These are phyloP conservation scores for Drosophila kikkawai DNA, from an alignment of 1,140 invertebrate species.

Conservation along the genomic window DNA sequence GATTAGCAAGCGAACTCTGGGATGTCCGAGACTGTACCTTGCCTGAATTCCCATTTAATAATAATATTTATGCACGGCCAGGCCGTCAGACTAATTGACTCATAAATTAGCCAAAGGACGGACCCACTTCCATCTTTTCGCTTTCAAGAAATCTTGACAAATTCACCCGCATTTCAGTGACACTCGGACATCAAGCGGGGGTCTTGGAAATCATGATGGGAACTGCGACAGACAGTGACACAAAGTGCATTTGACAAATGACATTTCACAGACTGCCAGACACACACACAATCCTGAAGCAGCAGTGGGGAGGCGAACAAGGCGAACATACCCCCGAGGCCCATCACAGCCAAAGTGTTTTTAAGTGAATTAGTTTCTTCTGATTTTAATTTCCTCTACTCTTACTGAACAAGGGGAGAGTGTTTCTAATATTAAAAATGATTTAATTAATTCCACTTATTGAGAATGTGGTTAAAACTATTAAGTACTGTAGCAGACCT, in stretches of 20 bases:
- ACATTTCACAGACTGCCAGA: conserved; percentile 82
- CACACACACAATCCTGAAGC: conserved; percentile 46
- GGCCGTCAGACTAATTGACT: conserved; percentile 75
- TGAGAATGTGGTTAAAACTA: background rate
- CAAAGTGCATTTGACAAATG: conserved; percentile 84
- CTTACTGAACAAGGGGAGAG: conserved; percentile 7
- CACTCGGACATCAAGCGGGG: conserved; percentile 68
- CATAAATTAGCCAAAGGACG: conserved; percentile 69
- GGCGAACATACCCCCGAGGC: conserved; percentile 57
- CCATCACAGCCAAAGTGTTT: conserved; percentile 71
- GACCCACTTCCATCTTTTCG: conserved; percentile 11
- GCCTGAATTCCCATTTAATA: conserved; percentile 48
- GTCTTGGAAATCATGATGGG: conserved; percentile 48
- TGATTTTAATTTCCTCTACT: conserved; percentile 10
- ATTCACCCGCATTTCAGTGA: conserved; percentile 80
- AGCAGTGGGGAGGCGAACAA: conserved; percentile 1
- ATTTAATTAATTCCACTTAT: background rate
- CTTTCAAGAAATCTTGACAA: conserved; percentile 65
- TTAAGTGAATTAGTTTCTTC: conserved; percentile 80
- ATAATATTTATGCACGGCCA: conserved; percentile 70
- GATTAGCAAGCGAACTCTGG: conserved; percentile 49
- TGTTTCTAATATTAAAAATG: background rate
- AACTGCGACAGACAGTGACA: conserved; percentile 72
- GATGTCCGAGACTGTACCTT: conserved; percentile 29
- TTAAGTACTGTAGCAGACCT: background rate